Evolutionary conservation across 2,797 vertebrate species (phyloP).

Genomic region (Pseudotriccus pelzelni): DNA sequence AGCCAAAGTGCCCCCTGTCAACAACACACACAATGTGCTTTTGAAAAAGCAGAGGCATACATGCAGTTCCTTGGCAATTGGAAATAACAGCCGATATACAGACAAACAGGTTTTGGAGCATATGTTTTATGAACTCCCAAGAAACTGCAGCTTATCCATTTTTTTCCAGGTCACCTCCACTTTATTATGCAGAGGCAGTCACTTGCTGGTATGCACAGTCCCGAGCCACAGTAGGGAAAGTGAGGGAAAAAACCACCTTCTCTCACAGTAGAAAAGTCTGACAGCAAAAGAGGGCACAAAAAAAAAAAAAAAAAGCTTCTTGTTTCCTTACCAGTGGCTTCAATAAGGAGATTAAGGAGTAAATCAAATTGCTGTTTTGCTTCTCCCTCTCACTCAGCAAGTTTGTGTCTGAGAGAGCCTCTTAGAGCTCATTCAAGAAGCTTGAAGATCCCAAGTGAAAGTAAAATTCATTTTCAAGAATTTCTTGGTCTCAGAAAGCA

Average conservation of each 20-base stretch:
- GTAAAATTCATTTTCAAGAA: not conserved
- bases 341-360: not conserved
- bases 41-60: not conserved
- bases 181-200: slow-evolving; percentile 21
- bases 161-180: not conserved
- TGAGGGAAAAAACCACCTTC: not conserved
- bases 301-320: not conserved
- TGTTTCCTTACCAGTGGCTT: not conserved
- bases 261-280: not conserved
- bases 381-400: not conserved
- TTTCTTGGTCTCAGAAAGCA: not conserved
- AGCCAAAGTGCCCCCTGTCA: not conserved
- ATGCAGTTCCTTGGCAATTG: slow-evolving; percentile 19
- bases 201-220: not conserved
- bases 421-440: not conserved
- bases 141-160: not conserved
- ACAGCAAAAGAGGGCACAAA: not conserved
- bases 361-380: not conserved
- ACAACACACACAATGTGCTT: not conserved
- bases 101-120: slow-evolving; percentile 19
- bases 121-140: not conserved
- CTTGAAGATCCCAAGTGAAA: not conserved
- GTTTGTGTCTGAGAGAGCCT: not conserved
- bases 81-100: not conserved
- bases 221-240: not conserved